A percentile compares a stretch with the other conserved stretches of the same genome.
phyloP scores from a whole-genome alignment of 2,797 vertebrate genomes.

The Silurus lanzhouensis region DNA sequence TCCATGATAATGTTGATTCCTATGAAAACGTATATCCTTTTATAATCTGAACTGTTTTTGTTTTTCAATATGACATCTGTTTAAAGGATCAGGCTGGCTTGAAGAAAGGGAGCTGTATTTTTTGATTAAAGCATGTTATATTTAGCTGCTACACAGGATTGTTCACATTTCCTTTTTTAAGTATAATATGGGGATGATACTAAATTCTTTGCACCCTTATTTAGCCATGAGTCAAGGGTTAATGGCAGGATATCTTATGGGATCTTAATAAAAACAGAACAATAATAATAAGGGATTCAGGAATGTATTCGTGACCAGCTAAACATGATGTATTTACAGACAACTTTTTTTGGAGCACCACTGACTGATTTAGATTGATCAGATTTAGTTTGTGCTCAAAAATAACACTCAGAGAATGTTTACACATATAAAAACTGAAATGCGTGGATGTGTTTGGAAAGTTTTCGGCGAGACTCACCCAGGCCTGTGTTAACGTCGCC shows the following conservation, averaged over 20 bases:
- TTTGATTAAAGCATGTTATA: conserved; percentile 15
- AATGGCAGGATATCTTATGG: conserved; percentile 27
- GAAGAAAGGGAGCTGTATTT: conserved; percentile 22
- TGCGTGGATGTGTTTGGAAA: conserved; percentile 4
- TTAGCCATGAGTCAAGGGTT: conserved; percentile 21
- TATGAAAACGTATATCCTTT: conserved; percentile 16
- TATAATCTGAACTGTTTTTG: conserved; percentile 23
- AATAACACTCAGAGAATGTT: conserved; percentile 22
- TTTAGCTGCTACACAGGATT: conserved; percentile 19
- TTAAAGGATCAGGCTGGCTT: conserved; percentile 33
- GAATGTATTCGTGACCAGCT: conserved; percentile 27
- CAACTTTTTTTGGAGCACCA: not conserved
- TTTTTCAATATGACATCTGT: conserved; percentile 39
- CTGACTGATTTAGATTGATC: conserved; percentile 24
- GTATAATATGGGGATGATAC: conserved; percentile 22
- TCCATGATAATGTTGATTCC: conserved; percentile 23
- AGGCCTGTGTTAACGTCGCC: conserved; percentile 91
- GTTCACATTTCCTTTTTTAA: conserved; percentile 32
- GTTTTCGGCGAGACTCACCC: conserved; percentile 74
- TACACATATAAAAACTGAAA: conserved; percentile 2
- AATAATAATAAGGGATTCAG: conserved; percentile 24
- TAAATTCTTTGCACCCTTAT: conserved; percentile 28
- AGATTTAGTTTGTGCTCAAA: not conserved
- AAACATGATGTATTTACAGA: conserved; percentile 8
- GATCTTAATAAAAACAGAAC: conserved; percentile 27